Base-by-base conservation (phyloP, 2,113 vertebrate species). In the Salvelinus sp. region DNA sequence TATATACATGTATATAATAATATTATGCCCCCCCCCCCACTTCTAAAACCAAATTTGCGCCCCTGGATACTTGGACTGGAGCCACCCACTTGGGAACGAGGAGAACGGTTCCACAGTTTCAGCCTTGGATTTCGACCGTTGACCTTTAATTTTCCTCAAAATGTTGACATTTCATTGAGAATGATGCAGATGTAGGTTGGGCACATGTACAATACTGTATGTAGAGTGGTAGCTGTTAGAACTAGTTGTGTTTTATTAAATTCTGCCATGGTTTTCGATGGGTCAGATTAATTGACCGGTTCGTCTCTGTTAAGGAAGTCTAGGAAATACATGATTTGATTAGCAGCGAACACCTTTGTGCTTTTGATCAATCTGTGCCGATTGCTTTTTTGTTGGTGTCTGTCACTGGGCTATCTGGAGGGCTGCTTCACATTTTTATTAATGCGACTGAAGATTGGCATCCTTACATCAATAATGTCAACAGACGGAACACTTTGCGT, bases 381-480 rank as follows among this genome's bases (percentile, higher is more conserved):
- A 57, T 38, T 60, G 50, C 64, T 27, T 78, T 72, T 88, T 85
- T 79, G 74, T 79, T 48, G 13, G 70, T 57, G 47, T 64, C 65
- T 14, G 9, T 77, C 27, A n/a, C 27, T 50, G 5, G 22, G 65
- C 75, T 73, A 58, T 69, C 47, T 30, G 63, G 50, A 38, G 63
- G 83, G 66, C 73, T 82, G 60, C 69, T 78, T 79, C 76, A 64
- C 74, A 80, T 83, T 87, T 67, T 79, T 86, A 88, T 85, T 87
- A 80, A 86, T 84, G 76, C 20, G 76, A 58, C 65, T 22, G 12
- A 28, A 57, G 72, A 90, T 89, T 78, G 86, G 79, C 81, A 86
- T 85, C 86, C 83, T 77, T 83, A 81, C 83, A 88, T 89, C 88
- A 88, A 85, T 79, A 87, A 86, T 86, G 86, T 90, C 88, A 91